phyloP scores from a whole-genome alignment of 2,797 vertebrate species.

The Columba guinea region DNA sequence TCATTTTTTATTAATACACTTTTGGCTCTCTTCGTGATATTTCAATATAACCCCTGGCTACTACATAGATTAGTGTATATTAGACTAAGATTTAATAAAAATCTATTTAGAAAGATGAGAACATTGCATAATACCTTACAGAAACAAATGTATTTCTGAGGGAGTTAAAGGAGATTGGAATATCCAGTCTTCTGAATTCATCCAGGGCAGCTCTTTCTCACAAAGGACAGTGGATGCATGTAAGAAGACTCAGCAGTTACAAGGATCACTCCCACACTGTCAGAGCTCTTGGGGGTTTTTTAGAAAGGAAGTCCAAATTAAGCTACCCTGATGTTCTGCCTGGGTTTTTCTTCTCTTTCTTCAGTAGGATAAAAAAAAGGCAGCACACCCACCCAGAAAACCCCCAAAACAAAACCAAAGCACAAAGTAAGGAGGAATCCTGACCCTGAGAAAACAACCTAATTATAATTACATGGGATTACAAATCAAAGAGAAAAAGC shows the following conservation, averaged over 20 bases:
- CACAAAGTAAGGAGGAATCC: constrained; percentile 2
- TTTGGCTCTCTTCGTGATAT: constrained; percentile 29
- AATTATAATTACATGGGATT: constrained; percentile 23
- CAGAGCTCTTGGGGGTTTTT: background rate
- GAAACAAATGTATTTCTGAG: constrained; percentile 27
- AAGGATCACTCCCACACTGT: background rate
- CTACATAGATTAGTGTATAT: background rate
- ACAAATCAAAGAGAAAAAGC: background rate
- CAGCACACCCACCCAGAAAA: constrained; percentile 10
- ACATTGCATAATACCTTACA: constrained; percentile 35
- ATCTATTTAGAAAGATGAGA: constrained; percentile 41
- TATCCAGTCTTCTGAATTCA: background rate
- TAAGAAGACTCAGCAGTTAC: background rate
- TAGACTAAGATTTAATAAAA: constrained; percentile 54
- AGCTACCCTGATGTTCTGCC: background rate
- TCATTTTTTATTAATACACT: constrained; percentile 57
- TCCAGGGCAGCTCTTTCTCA: background rate
- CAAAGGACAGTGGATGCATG: background rate
- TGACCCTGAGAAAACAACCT: background rate
- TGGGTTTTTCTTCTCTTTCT: constrained; percentile 6
- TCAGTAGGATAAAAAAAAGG: background rate
- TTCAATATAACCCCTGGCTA: constrained; percentile 60
- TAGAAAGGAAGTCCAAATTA: background rate
- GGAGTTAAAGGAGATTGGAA: background rate
- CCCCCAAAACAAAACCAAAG: background rate